These are phyloP conservation scores for Miichthys miiuy DNA, from an alignment of 2,797 vertebrate genomes.

Conservation along the genomic window DNA sequence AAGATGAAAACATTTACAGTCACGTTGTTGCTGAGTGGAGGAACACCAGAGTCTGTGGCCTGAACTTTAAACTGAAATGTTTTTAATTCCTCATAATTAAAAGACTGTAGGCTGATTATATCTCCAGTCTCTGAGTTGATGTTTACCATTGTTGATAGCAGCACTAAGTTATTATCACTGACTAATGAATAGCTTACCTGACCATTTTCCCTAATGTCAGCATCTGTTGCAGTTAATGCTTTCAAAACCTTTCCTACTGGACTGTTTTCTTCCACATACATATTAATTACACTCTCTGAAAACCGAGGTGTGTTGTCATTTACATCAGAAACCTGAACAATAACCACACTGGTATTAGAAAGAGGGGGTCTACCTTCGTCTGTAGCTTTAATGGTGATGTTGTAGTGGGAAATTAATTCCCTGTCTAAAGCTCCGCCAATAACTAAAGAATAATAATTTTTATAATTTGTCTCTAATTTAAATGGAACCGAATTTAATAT, in stretches of 20 bases:
- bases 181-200: conserved; percentile 51
- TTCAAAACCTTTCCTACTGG: conserved; percentile 44
- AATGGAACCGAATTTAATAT: conserved; percentile 53
- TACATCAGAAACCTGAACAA: conserved; percentile 76
- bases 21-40: conserved; percentile 80
- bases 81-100: conserved; percentile 62
- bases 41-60: conserved; percentile 73
- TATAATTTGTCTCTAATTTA: conserved; percentile 71
- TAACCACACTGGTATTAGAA: conserved; percentile 47
- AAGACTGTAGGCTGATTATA: conserved; percentile 50
- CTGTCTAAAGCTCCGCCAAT: conserved; percentile 61
- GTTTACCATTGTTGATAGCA: conserved; percentile 43
- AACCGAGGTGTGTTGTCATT: conserved; percentile 84
- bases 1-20: conserved; percentile 66
- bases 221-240: conserved; percentile 56
- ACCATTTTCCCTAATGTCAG: conserved; percentile 54
- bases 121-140: conserved; percentile 77
- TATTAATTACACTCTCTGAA: conserved; percentile 30
- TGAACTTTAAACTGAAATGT: conserved; percentile 58
- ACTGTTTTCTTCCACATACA: conserved; percentile 71
- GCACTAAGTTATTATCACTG: conserved; percentile 5
- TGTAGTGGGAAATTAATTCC: conserved; percentile 54
- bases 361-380: conserved; percentile 70
- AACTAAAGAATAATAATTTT: conserved; percentile 76
- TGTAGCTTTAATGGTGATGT: conserved; percentile 55